Evolutionary conservation across 2,888 invertebrate species (phyloP), one percentile per base, ranked within the genome.

Genomic region (Leptopterna dolabrata): DNA sequence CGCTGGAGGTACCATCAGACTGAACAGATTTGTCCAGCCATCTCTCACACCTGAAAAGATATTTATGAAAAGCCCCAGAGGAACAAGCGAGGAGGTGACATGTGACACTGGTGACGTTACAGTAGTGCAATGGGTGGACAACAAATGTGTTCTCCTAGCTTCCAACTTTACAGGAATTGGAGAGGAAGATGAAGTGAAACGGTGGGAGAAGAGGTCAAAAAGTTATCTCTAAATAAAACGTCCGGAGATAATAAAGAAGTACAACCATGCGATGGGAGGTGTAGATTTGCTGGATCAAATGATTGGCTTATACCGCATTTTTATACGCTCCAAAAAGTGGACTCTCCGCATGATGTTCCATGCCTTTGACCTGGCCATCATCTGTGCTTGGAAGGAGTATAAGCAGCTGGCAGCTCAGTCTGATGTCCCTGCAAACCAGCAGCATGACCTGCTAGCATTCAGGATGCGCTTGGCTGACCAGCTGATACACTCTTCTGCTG

Each of bases 161-260:
- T 90, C 91, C 36, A 91, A 90, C 88, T 90, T 90, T 89, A 85
- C 90, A 55, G 90, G 90, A 9, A 88, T 89, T 47, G 89, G 76
- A 7, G 51, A 76, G 47, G 55, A 29, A 51, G 86, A 86, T 45
- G 47, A 24, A 14, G 76, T n/a, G 27, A 86, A 51, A 30, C 19
- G 86, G 7, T 86, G 86, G 86, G 27, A 45, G 0, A 76, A 63
- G 19, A 13, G 0, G 0, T 13, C 27, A 14, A 45, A 45, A 51
- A n/a, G 90, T 70, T 83, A 87, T 70, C 87, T 87, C 9, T 9
- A 41, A 89, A 90, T 86, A 87, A 87, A 85, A 90, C 88, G 85
- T 13, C 89, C 89, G 14, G 87, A 88, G 63, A 30, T 85, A 41
- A 81, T 89, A 6, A 81, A 73, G 36, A 41, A 63, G 4, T 89